Conservation (phyloP, 30 jellyfish, hydroid and myxozoan species). For the Phacellophora camtschatica region DNA sequence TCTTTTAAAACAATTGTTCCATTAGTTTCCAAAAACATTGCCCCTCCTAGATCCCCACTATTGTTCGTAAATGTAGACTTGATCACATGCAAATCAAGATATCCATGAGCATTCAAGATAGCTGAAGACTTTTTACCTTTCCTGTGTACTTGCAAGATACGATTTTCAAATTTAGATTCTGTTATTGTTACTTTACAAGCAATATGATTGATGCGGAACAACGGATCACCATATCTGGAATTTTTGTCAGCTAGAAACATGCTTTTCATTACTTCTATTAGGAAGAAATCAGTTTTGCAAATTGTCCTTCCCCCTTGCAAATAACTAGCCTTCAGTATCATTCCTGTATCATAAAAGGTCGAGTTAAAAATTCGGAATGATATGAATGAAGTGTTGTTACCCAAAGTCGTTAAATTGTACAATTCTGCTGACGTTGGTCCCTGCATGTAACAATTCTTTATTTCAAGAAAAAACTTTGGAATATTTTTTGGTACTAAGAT, state of each 20-base stretch:
- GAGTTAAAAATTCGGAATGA: neutral
- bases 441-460: neutral
- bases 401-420: neutral
- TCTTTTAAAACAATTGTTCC: neutral
- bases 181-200: too few species aligned
- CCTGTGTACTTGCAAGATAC: too few species aligned
- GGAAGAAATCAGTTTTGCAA: too few species aligned
- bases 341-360: too few species aligned
- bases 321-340: too few species aligned
- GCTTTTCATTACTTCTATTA: too few species aligned
- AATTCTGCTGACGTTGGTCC: neutral
- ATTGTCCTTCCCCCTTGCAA: too few species aligned
- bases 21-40: neutral
- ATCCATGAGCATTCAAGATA: neutral
- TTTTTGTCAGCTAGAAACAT: too few species aligned
- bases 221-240: too few species aligned
- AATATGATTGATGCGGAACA: too few species aligned
- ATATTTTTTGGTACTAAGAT: neutral
- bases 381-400: neutral
- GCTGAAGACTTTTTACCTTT: neutral
- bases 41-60: neutral
- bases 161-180: too few species aligned
- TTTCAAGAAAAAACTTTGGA: neutral
- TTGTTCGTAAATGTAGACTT: neutral
- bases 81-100: neutral